These are phyloP conservation scores for Vireo griseus DNA, from an alignment of 2,797 vertebrate species.

Conservation along the genomic window DNA sequence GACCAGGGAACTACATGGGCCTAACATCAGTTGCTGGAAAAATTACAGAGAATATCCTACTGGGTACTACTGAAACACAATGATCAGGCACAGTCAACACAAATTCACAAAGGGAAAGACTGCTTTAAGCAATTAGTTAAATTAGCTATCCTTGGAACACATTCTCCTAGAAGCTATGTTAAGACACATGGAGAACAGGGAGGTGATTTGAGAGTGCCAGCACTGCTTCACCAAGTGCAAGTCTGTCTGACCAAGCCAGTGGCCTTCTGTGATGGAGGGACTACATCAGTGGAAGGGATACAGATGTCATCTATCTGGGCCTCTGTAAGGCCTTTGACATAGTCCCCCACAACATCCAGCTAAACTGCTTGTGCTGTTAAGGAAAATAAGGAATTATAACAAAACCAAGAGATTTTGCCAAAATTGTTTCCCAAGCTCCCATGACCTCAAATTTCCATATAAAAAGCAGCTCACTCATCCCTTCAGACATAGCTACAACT, in stretches of 20 bases:
- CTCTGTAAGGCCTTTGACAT: neutral
- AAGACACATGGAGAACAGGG: neutral
- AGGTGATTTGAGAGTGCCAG: neutral
- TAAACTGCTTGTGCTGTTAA: neutral
- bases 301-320: neutral
- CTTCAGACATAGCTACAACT: neutral
- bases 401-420: neutral
- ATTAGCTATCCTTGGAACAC: neutral
- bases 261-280: neutral
- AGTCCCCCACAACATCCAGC: neutral
- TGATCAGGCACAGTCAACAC: neutral
- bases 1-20: neutral
- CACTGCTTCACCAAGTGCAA: neutral
- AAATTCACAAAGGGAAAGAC: neutral
- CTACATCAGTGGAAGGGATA: neutral
- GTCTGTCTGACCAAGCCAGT: neutral
- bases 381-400: neutral
- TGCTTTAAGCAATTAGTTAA: neutral
- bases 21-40: neutral
- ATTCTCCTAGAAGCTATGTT: neutral
- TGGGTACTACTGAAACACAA: neutral
- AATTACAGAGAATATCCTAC: neutral
- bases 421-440: neutral
- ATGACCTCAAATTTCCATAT: neutral
- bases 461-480: neutral